phyloP scores from a whole-genome alignment of 2,888 invertebrate genomes.

The Troides aeacus region DNA sequence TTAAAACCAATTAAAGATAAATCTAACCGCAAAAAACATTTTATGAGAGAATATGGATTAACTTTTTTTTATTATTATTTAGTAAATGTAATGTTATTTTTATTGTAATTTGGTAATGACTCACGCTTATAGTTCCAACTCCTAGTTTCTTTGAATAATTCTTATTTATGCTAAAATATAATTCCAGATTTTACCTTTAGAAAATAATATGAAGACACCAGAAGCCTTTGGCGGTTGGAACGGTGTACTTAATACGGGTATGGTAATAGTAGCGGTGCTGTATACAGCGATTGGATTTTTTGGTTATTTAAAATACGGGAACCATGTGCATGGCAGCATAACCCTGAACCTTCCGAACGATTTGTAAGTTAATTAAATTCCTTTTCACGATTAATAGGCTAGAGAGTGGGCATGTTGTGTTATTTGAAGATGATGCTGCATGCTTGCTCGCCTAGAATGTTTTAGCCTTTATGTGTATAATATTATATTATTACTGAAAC shows the following conservation, averaged over 20 bases:
- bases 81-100: too few relatives aligned
- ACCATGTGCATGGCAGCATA: slow-evolving; percentile 89
- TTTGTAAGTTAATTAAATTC: slow-evolving; percentile 77
- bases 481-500: too few relatives aligned
- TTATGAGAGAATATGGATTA: too few relatives aligned
- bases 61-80: too few relatives aligned
- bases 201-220: slow-evolving; percentile 94
- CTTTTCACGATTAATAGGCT: neutral
- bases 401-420: neutral
- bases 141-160: neutral
- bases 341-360: slow-evolving; percentile 91
- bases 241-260: slow-evolving; percentile 93
- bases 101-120: too few relatives aligned
- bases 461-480: too few relatives aligned
- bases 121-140: too few relatives aligned
- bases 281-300: slow-evolving; percentile 94
- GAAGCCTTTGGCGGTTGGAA: slow-evolving; percentile 90
- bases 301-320: slow-evolving; percentile 94
- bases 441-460: too few relatives aligned
- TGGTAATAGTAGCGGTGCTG: slow-evolving; percentile 90
- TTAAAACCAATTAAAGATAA: too few relatives aligned
- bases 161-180: neutral
- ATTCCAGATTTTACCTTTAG: slow-evolving; percentile 89
- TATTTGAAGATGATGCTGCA: neutral
- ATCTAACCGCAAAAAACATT: too few relatives aligned